Base-by-base conservation (phyloP, 2,797 vertebrate species). In the Eupleurogrammus muticus region DNA sequence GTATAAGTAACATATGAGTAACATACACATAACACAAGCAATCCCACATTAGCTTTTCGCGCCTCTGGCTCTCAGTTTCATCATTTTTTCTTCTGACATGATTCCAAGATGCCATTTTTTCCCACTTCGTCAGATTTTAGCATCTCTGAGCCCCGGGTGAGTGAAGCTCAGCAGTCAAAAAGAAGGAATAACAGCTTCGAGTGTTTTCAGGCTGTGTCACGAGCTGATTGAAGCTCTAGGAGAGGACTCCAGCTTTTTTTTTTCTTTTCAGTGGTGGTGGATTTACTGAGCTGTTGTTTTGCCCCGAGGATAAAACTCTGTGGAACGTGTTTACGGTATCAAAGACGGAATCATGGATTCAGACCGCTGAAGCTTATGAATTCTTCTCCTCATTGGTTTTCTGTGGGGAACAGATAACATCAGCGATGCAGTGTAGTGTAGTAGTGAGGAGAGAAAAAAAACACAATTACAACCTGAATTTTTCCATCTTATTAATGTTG, bases 281-380 rank as follows among this genome's bases (percentile, higher is more conserved):
- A 1, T 49, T 20, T 13, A 0, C 54, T 8, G 40, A 21, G 38
- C 42, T n/a, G 60, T 56, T 70, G 58, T 70, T 70, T 51, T 44
- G 16, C 19, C 75, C 65, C 0, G 10, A 16, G 53, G 80, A 47
- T 16, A n/a, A 24, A 61, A 7, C 14, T 70, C 14, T 0, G 53
- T 48, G 53, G 44, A 36, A 67, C 50, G 63, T 4, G 0, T 65
- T 54, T 42, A n/a, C 50, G 32, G 70, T 70, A 79, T 70, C 40
- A 61, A 65, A 65, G 57, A 65, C 47, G 50, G 57, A 64, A 79
- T 48, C 68, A 28, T 14, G 57, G 20, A 53, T 59, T 75, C 40
- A 6, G 1, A 28, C 38, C 3, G 1, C 24, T 0, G 46, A 57
- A 6, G 6, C 28, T 28, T 3, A 28, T 51, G 66, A 42, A 4